Base-by-base conservation (phyloP, 2,797 vertebrate genomes). In the Tiaroga cobitis region DNA sequence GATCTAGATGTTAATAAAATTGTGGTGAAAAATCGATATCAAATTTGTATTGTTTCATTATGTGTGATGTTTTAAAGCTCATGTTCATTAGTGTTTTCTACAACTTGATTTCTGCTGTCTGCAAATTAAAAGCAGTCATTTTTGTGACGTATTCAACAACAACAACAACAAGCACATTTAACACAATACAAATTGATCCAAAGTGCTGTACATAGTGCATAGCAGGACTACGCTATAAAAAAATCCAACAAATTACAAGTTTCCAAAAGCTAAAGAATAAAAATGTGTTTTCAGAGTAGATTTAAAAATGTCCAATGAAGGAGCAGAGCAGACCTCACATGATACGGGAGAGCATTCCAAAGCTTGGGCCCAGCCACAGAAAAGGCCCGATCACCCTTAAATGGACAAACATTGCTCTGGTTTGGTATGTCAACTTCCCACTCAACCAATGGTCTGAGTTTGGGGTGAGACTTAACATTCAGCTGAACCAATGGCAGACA, bases 391-490 rank as follows among this genome's bases (percentile, higher is more conserved):
- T n/a, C n/a, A n/a, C n/a, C n/a, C n/a, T n/a, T n/a, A n/a, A n/a
- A n/a, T n/a, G n/a, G n/a, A n/a, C n/a, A n/a, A 75, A 37, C 46
- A 24, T 75, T 54, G 46, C 19, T 75, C 29, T 51, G 56, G 32
- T 76, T 77, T 77, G 34, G 3, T 6, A 2, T 32, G 72, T 26
- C 16, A 74, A 51, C 41, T 46, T 79, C 39, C 39, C 4, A 5
- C 26, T 68, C 19, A 67, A 51, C 78, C 78, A 80, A 68, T 80
- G 13, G 43, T 43, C 19, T 68, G 19, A 21, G 75, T 49, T 34
- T 34, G 26, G 78, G 78, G 61, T 68, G 78, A 63, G 19, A 37
- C 43, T 80, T 51, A 80, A 80, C 21, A 49, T 80, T 43, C 29
- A 8, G 2, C 26, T 9, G 29, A 80, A 37, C 61, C 18, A 65